Evolutionary conservation across 2,113 vertebrate species (phyloP).

Genomic region (Oenanthe oenanthe): DNA sequence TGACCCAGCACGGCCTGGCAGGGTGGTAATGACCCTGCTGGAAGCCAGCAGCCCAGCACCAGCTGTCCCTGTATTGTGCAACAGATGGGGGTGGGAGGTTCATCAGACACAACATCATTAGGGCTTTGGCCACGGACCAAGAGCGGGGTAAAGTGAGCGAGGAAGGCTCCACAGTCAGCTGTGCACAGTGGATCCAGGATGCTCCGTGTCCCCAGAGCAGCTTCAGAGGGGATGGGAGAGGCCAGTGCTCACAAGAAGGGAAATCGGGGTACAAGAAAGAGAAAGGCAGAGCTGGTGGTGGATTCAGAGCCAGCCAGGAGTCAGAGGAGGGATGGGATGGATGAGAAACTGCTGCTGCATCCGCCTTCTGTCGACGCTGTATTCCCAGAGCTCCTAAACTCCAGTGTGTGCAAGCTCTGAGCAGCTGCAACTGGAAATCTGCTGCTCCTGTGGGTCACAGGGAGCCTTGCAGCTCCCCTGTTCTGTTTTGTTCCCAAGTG

Average conservation of each 20-base stretch:
- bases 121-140: slow-evolving; percentile 30
- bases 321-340: neutral
- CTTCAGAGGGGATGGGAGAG: neutral
- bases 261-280: neutral
- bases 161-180: neutral
- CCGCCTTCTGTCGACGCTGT: rapidly evolving
- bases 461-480: neutral
- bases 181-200: neutral
- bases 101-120: slow-evolving; percentile 51
- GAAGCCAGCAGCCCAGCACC: slow-evolving; percentile 54
- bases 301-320: neutral
- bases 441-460: neutral
- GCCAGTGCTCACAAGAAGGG: neutral
- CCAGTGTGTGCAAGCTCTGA: neutral
- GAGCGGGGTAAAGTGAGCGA: neutral
- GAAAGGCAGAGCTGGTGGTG: neutral
- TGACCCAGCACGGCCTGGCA: neutral
- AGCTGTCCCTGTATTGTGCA: slow-evolving; percentile 44
- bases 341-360: neutral
- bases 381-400: neutral
- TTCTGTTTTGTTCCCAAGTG: neutral
- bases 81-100: slow-evolving; percentile 61
- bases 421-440: neutral
- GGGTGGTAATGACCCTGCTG: slow-evolving; percentile 35
- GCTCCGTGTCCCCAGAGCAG: rapidly evolving